phyloP scores from a whole-genome alignment of 2,113 vertebrate species.

The Nyctibius bracteatus region DNA sequence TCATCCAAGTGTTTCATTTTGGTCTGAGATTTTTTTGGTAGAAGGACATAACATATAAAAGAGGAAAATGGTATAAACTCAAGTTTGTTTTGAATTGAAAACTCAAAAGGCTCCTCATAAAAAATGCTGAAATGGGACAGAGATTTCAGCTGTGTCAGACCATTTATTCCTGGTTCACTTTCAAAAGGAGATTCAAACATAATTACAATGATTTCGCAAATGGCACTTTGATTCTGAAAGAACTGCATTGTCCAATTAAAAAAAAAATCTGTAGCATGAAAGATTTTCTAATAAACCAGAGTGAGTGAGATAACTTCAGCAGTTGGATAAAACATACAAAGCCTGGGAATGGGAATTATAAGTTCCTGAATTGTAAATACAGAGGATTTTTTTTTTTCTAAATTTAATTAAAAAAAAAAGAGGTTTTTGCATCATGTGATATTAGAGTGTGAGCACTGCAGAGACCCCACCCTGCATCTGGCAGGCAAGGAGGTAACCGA shows the following conservation, averaged over 20 bases:
- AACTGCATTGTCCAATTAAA: background rate
- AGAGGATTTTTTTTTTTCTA: background rate
- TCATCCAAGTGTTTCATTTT: constrained; percentile 21
- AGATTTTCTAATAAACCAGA: background rate
- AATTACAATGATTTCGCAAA: background rate
- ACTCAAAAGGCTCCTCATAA: background rate
- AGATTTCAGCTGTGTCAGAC: background rate
- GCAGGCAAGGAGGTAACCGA: background rate
- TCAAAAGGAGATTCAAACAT: background rate
- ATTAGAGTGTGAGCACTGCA: background rate
- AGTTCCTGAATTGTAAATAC: background rate
- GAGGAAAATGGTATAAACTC: background rate
- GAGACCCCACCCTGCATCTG: constrained; percentile 54
- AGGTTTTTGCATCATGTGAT: background rate
- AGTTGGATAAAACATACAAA: background rate
- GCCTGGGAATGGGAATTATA: background rate
- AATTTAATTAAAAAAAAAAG: background rate
- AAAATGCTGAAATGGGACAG: background rate
- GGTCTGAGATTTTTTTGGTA: background rate
- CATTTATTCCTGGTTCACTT: background rate
- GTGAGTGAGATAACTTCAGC: background rate
- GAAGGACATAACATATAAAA: background rate
- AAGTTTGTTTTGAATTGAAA: background rate
- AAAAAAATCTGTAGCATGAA: background rate
- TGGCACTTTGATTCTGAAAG: background rate